Evolutionary conservation across 1,140 invertebrate species (phyloP).

Genomic region (Drosophila navojoa): DNA sequence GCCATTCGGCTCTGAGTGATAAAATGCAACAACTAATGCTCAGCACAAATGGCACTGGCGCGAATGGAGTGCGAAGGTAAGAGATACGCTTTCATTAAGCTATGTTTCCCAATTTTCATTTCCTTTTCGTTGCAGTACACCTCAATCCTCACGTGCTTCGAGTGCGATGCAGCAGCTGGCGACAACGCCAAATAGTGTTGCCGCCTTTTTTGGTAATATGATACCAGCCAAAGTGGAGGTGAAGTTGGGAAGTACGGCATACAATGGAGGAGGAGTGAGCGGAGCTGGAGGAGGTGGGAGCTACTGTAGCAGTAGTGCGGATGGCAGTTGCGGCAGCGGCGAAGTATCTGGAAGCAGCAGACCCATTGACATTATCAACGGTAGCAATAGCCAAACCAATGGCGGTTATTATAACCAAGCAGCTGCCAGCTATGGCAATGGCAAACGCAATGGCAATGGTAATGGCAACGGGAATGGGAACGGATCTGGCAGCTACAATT

Average conservation of each 20-base stretch:
- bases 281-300: constrained; percentile 19
- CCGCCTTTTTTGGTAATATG: constrained; percentile 81
- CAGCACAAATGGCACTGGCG: constrained; percentile 46
- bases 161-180: constrained; percentile 51
- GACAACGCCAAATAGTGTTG: constrained; percentile 70
- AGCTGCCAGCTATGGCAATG: constrained; percentile 43
- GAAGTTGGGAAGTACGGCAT: constrained; percentile 58
- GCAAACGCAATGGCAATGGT: constrained; percentile 37
- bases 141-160: constrained; percentile 57
- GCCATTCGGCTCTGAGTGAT: constrained; percentile 57
- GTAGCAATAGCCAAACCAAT: constrained; percentile 41
- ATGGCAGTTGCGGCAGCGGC: constrained; percentile 52
- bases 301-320: constrained; percentile 66
- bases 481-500: constrained; percentile 4
- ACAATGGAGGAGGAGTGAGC: constrained; percentile 12
- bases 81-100: neutral
- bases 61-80: constrained; percentile 56
- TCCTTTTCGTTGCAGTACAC: constrained; percentile 41
- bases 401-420: constrained; percentile 51
- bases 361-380: constrained; percentile 72
- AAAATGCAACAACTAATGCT: constrained; percentile 71
- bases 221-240: constrained; percentile 82
- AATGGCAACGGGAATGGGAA: constrained; percentile 45
- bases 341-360: constrained; percentile 41
- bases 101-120: neutral